Evolutionary conservation across 2,888 invertebrate species (phyloP).

Genomic region (Phania funesta): DNA sequence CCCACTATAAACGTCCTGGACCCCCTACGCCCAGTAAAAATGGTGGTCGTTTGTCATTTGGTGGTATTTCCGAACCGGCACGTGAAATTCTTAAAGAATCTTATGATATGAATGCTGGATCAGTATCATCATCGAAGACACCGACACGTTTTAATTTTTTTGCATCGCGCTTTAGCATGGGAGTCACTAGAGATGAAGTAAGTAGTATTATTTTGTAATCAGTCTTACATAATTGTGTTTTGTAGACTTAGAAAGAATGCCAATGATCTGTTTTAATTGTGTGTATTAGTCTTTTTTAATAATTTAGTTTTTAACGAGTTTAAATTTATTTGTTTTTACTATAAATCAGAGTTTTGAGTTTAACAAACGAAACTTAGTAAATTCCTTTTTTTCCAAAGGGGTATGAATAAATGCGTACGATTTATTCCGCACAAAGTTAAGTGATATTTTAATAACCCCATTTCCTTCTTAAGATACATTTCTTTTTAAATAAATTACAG

Average conservation of each 20-base stretch:
- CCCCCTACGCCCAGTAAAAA: constrained; percentile 93
- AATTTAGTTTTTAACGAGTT: no score
- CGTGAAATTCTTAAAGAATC: constrained; percentile 83
- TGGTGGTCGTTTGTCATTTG: constrained; percentile 86
- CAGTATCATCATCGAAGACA: constrained; percentile 83
- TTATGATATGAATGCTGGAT: constrained; percentile 73
- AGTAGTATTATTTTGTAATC: constrained; percentile 22
- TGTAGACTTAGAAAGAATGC: background rate
- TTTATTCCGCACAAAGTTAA: no score
- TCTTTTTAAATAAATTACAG: no score
- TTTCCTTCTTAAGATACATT: no score
- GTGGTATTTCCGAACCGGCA: constrained; percentile 78
- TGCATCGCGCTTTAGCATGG: constrained; percentile 80
- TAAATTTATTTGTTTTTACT: no score
- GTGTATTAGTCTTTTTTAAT: no score
- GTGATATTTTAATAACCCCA: no score
- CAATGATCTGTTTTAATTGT: background rate
- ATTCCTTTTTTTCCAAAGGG: no score
- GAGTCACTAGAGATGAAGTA: constrained; percentile 80
- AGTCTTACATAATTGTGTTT: constrained; percentile 30
- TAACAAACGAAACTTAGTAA: no score
- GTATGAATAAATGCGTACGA: no score
- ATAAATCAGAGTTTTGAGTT: no score
- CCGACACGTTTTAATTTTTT: constrained; percentile 85
- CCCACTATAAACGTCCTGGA: constrained; percentile 91